Percentiles rank a stretch among this genome's conserved stretches.
phyloP scores from a whole-genome alignment of 2,888 invertebrate genomes.

The Vanessa cardui region DNA sequence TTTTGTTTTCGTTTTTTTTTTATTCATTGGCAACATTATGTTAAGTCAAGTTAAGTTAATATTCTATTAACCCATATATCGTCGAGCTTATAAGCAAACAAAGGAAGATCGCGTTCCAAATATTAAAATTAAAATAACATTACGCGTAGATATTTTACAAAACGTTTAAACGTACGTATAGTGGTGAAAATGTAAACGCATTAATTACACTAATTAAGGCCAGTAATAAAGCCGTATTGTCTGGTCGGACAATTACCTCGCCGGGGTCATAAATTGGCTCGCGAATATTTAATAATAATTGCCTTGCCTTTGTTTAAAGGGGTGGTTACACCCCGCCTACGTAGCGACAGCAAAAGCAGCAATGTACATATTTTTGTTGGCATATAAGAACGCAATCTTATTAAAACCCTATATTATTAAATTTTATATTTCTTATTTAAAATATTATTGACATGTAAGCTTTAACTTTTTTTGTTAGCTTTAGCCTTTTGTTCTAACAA shows the following conservation, averaged over 20 bases:
- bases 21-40: no score
- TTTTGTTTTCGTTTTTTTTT: no score
- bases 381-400: no score
- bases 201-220: conserved; percentile 56
- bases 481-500: no score
- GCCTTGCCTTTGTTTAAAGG: conserved; percentile 79
- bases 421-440: no score
- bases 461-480: no score
- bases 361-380: no score
- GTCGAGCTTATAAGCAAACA: no score
- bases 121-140: conserved; percentile 36
- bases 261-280: conserved; percentile 52
- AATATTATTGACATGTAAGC: no score
- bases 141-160: conserved; percentile 13
- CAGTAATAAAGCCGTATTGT: conserved; percentile 54
- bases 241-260: conserved; percentile 62
- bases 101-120: not conserved
- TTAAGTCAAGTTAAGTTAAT: not conserved
- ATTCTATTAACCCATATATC: no score
- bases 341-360: conserved; percentile 48
- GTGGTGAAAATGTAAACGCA: conserved; percentile 46
- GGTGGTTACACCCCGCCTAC: conserved; percentile 47
- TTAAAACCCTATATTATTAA: no score
- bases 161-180: conserved; percentile 34
- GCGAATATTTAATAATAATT: conserved; percentile 71